Evolutionary conservation across 2,888 invertebrate genomes (phyloP), one percentile per base, ranked within the genome.

Genomic region (Plebejus anna): DNA sequence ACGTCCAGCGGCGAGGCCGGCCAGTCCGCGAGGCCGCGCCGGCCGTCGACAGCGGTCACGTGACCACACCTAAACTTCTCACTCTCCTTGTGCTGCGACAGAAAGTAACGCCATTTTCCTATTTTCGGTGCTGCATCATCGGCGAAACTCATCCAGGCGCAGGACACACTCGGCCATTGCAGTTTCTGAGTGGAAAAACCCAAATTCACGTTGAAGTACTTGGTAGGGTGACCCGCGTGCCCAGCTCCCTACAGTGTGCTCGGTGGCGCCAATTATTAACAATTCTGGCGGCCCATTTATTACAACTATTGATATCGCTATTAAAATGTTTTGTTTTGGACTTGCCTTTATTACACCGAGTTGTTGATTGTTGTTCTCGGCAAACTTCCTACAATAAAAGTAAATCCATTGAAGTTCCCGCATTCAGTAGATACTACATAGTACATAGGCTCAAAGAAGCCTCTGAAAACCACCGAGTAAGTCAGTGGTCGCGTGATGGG

Each of bases 241-340:
- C 55, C 16, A 16, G 13, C 51, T 51, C 55, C 22, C 59, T 11
- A 2, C 47, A 11, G 47, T 9, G 47, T 47, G n/a, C 4, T 1
- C 59, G 2, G 6, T 59, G 59, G n/a, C 59, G 16, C 4, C 59
- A 59, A 59, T 59, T 59, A 22, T 22, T 59, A n/a, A 22, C 59
- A 59, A 59, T 59, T 59, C 59, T 2, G n/a, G n/a, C 59, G n/a
- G n/a, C 59, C 59, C 59, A 59, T 59, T 22, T n/a, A 22, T 59
- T 59, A 59, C 59, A 59, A 59, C 22, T 59, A 59, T 59, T 59
- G 22, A 59, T 59, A 59, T 59, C n/a, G 59, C 59, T 59, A 59
- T 59, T 59, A 22, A 59, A 59, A 59, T 59, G 59, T 59, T 59
- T 59, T 59, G 59, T 59, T 59, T 59, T 59, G 0, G 22, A 22